Evolutionary conservation across 2,113 vertebrate genomes (phyloP).

Genomic region (Uria lomvia): DNA sequence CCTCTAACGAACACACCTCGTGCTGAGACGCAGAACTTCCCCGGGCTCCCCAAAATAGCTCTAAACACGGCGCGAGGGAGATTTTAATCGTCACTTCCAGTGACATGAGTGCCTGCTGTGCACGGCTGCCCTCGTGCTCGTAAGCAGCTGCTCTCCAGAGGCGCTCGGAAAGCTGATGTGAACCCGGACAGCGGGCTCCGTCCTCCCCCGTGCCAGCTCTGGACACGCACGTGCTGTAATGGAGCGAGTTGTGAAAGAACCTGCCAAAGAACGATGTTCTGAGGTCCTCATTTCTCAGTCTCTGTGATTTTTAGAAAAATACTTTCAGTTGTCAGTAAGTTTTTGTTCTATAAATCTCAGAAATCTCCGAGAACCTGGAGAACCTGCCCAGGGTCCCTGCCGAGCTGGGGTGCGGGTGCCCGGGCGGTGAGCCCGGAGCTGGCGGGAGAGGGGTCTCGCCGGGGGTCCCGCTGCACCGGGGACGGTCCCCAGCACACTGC

Average conservation of each 20-base stretch:
- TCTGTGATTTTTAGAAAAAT: neutral
- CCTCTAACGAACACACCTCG: neutral
- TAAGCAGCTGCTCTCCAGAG: neutral
- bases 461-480: neutral
- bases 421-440: neutral
- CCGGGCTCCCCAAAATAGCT: neutral
- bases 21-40: neutral
- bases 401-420: fast-evolving
- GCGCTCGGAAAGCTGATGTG: neutral
- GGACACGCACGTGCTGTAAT: fast-evolving
- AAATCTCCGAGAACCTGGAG: neutral
- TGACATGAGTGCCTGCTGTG: neutral
- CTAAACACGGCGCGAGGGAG: neutral
- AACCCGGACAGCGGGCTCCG: fast-evolving
- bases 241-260: neutral
- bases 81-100: neutral
- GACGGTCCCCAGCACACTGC: fast-evolving
- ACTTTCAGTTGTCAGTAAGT: too few species aligned
- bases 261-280: neutral
- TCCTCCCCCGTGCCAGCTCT: neutral
- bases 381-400: neutral
- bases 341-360: neutral
- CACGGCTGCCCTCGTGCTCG: fast-evolving
- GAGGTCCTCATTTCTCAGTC: neutral
- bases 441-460: neutral